Conservation (phyloP, 2,113 vertebrate species). For the Azemiops feae region DNA sequence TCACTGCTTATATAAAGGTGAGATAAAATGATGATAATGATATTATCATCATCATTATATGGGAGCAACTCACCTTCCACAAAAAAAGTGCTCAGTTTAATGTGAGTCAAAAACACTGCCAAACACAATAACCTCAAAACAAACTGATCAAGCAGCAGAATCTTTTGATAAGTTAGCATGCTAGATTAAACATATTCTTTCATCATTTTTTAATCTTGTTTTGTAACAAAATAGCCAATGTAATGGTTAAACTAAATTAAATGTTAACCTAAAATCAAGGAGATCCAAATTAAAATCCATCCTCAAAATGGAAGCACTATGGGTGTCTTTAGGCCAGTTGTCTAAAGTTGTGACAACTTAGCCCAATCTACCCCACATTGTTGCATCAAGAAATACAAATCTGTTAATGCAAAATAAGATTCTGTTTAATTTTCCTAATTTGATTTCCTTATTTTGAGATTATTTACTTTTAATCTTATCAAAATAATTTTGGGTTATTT, state of each 20-base stretch:
- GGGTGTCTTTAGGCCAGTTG: neutral
- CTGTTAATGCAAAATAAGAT: neutral
- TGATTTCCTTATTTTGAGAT: neutral
- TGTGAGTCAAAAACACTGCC: neutral
- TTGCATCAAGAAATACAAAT: neutral
- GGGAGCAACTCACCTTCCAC: neutral
- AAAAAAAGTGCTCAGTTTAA: neutral
- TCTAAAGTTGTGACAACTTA: neutral
- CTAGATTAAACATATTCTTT: neutral
- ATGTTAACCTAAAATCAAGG: neutral
- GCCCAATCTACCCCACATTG: fast-evolving
- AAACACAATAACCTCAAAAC: neutral
- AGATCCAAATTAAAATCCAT: neutral
- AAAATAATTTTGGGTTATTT: neutral
- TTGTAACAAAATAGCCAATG: neutral
- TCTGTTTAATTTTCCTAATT: neutral
- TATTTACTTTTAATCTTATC: neutral
- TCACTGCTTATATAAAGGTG: neutral
- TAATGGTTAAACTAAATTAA: neutral
- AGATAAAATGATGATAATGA: neutral
- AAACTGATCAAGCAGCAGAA: neutral
- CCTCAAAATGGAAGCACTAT: neutral
- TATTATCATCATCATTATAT: neutral
- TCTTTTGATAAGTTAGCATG: neutral
- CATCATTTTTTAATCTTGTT: neutral